Base-by-base conservation (phyloP, 2,113 vertebrate species). In the Lepidothrix coronata region DNA sequence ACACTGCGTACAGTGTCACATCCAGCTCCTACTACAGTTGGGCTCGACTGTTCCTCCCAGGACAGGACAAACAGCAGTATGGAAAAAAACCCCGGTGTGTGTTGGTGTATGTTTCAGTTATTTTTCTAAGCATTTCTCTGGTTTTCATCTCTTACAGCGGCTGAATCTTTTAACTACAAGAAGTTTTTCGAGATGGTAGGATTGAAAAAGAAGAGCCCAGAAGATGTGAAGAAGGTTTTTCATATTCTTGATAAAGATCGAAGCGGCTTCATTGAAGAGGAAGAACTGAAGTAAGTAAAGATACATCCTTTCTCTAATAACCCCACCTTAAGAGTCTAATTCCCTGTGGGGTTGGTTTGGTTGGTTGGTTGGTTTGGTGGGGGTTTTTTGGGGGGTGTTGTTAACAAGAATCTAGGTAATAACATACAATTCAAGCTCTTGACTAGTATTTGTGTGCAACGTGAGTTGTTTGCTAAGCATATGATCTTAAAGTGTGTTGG, bases 121-220 rank as follows among this genome's bases (percentile, higher is more conserved):
- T 10, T 91, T 90, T 73, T 78, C 61, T 95, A 63, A 96, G n/a
- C 24, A 65, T 16, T 43, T 41, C 2, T 63, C 72, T 67, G 63
- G 2, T 35, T 88, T 85, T 95, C 31, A 11, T 82, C 65, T 84
- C 57, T 51, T 52, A 8, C 30, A 98, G 97, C 96, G 79, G 97
- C 94, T 9, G 99, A 99, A 37, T 98, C 98, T 58, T 99, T 99
- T 35, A 98, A 99, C 97, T 98, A 99, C 82, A 99, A 98, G 97
- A 99, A 98, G 98, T 99, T 99, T 97, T 99, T 99, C 85, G 98
- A 99, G 91, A 95, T 99, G 98, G 97, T 98, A 27, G 99, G 99
- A 31, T 97, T 99, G 97, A 99, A 98, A 98, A 98, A 98, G 75
- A 99, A 99, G 97, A 98, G 97, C 23, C 91, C 97, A 2, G 99